Base-by-base conservation (phyloP, 2,888 invertebrate genomes). In the Spilosoma lubricipeda region DNA sequence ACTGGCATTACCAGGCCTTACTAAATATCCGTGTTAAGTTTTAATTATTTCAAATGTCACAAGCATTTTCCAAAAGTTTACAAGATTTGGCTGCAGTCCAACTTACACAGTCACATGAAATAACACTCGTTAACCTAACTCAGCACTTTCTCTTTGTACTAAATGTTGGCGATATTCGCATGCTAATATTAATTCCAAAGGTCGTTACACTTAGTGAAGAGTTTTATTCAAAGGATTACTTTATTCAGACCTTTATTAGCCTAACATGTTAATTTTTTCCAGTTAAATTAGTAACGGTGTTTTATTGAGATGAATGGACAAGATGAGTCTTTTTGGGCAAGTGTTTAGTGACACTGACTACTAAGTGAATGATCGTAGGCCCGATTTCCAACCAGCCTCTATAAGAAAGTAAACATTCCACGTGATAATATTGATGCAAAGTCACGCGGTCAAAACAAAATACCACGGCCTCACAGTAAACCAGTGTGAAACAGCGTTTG, bases 61-160 rank as follows among this genome's bases (percentile, higher is more conserved):
- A 13, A 59, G 18, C 63, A 63, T 30, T 63, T 63, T 63, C 63
- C 30, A 63, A 30, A 18, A 63, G 27, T 66, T 9, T 39, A 13
- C n/a, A 66, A 45, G 63, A 70, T 45, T 70, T 70, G 70, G 70
- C 70, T 30, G 15, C 15, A 45, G 20, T 70, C 70, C 64, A 70
- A 52, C 42, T 63, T 27, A 66, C 66, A 63, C 36, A 66, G 36
- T 63, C 39, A 63, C 45, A 59, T 63, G 64, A 39, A 39, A 66
- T 64, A 64, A 70, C 27, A 63, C 63, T 70, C 70, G 70, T 70
- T 70, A 70, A 63, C 63, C 42, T 70, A 64, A 70, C 45, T 39
- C 64, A 64, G 45, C 70, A 70, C 45, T 45, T 39, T 56, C n/a
- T 23, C 20, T 70, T 36, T 64, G 64, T 70, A 45, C 45, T 70